Evolutionary conservation across 2,888 invertebrate genomes (phyloP).

Genomic region (Pelosia muscerda): DNA sequence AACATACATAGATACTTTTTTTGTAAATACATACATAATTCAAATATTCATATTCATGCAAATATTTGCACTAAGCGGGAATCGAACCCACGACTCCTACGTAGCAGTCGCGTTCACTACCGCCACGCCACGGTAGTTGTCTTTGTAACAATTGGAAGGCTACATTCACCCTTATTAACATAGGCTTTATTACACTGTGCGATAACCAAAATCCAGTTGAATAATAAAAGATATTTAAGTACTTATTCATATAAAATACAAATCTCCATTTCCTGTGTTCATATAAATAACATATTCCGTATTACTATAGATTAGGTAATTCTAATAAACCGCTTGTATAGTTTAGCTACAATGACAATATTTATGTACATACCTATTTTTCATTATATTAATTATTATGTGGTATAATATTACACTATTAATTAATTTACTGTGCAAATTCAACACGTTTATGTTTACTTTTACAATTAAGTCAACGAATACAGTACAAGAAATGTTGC

Average conservation of each 20-base stretch:
- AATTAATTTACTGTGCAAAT: not conserved
- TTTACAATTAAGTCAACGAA: not conserved
- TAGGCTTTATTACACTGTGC: too few species aligned
- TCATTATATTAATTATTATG: not conserved
- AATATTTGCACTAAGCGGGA: too few species aligned
- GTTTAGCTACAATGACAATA: not conserved
- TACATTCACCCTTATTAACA: too few species aligned
- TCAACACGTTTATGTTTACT: not conserved
- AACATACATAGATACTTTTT: too few species aligned
- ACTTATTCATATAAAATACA: not conserved
- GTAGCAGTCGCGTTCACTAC: too few species aligned
- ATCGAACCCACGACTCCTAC: too few species aligned
- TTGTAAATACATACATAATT: too few species aligned
- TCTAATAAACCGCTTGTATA: not conserved
- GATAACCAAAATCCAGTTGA: too few species aligned
- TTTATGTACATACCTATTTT: not conserved
- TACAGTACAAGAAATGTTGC: not conserved
- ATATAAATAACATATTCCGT: not conserved
- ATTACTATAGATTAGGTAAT: not conserved
- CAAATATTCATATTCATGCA: too few species aligned
- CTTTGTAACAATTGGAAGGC: too few species aligned
- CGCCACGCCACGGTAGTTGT: too few species aligned
- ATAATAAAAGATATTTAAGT: not conserved
- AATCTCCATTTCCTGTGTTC: constrained; percentile 1
- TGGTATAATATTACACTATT: not conserved